These are phyloP conservation scores for Eucidaris tribuloides DNA, from an alignment of 35 echinoderm and acorn worm species.

Conservation along the genomic window DNA sequence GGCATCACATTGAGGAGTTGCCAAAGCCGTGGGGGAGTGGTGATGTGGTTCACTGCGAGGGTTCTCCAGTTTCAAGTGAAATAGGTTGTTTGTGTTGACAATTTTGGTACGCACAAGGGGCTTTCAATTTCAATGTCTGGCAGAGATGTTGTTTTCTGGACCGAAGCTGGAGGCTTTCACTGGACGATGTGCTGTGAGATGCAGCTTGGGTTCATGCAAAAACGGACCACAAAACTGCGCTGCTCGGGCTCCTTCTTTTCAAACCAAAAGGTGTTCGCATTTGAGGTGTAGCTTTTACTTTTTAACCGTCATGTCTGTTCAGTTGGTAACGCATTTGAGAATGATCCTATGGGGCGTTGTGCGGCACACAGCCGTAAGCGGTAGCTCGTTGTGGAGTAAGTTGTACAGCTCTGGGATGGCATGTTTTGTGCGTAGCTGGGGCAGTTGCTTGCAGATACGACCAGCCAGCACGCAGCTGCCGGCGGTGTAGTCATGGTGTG, in stretches of 20 bases:
- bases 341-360: too few relatives aligned
- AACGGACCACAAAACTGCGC: conserved; percentile 6
- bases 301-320: too few relatives aligned
- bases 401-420: background rate
- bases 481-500: too few relatives aligned
- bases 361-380: too few relatives aligned
- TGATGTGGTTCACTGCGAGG: too few relatives aligned
- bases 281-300: too few relatives aligned
- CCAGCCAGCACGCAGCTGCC: background rate
- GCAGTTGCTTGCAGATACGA: background rate
- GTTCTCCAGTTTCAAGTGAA: too few relatives aligned
- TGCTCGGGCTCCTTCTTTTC: background rate
- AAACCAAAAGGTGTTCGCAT: background rate
- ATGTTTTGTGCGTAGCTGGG: background rate
- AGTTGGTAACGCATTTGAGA: too few relatives aligned
- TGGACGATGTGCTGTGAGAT: background rate
- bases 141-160: background rate
- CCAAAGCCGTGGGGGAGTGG: too few relatives aligned
- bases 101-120: background rate
- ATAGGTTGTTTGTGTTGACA: too few relatives aligned
- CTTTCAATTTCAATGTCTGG: background rate
- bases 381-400: too few relatives aligned
- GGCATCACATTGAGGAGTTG: too few relatives aligned
- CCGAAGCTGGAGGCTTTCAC: background rate
- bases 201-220: background rate